phyloP scores from a whole-genome alignment of 30 jellyfish, hydroid and myxozoan genomes.

The Hydractinia echinata region DNA sequence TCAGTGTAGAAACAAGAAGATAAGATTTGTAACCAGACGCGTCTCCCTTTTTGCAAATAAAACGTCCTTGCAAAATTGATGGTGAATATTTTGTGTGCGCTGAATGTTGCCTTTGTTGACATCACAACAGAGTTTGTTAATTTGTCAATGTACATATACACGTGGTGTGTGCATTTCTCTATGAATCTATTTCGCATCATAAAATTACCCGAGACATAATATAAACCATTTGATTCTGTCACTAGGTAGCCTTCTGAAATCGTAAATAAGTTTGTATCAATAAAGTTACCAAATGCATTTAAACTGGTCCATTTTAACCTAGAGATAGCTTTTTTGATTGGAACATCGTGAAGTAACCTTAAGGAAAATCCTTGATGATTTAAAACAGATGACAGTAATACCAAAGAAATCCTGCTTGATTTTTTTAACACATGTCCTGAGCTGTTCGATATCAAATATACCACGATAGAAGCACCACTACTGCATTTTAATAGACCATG shows the following conservation, averaged over 20 bases:
- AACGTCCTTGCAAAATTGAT: constrained; percentile 9
- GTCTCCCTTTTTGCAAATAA: not conserved
- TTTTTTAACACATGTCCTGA: not conserved
- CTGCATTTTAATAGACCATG: constrained; percentile 9
- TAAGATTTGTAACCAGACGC: not conserved
- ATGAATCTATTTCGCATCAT: not conserved
- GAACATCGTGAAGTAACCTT: not conserved
- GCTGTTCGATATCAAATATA: not conserved
- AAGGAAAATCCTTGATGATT: constrained; percentile 5
- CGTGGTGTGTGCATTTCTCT: constrained; percentile 2
- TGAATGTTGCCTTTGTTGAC: not conserved
- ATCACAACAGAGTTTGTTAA: not conserved
- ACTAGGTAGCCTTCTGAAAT: constrained; percentile 8
- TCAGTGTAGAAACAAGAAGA: not conserved
- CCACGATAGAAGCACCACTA: not conserved
- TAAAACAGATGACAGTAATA: constrained; percentile 1
- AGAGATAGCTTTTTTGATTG: not conserved
- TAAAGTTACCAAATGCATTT: not conserved
- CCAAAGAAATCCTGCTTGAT: constrained; percentile 6
- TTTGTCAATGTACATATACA: not conserved
- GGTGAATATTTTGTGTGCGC: not conserved
- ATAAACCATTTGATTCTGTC: constrained; percentile 3
- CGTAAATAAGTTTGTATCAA: not conserved
- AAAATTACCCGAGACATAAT: not conserved
- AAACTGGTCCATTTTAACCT: not conserved